Percentiles rank a stretch among this genome's conserved stretches.
Evolutionary conservation across 2,888 invertebrate genomes (phyloP).

Genomic region (Drosophila limbata): DNA sequence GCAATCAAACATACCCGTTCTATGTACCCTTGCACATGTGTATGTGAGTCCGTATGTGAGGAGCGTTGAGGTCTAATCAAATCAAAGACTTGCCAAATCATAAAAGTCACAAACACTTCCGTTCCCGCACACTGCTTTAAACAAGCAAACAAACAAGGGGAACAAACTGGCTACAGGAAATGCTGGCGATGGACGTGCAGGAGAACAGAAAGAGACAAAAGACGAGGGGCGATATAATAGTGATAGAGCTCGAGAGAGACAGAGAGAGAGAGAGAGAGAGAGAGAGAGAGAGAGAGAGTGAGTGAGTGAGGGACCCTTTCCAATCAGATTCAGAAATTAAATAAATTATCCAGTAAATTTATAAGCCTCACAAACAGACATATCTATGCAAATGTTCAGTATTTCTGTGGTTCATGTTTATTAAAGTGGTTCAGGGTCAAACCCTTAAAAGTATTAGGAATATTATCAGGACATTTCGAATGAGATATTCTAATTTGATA

Average conservation of each 20-base stretch:
- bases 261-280: not conserved
- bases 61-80: conserved; percentile 54
- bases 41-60: conserved; percentile 8
- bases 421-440: not conserved
- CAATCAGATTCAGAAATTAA: conserved; percentile 48
- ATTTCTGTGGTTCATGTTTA: not conserved
- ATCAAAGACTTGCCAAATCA: conserved; percentile 64
- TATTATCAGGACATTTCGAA: not conserved
- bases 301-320: not conserved
- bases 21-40: conserved; percentile 2
- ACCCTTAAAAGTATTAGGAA: not conserved
- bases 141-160: conserved; percentile 41
- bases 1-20: conserved; percentile 41
- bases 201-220: too few species aligned
- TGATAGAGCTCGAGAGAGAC: too few species aligned
- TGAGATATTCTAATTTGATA: not conserved
- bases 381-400: conserved; percentile 13
- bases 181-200: conserved; percentile 11
- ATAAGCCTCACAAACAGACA: conserved; percentile 21
- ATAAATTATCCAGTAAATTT: conserved; percentile 45
- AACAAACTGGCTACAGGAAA: conserved; percentile 34
- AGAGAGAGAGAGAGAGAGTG: not conserved
- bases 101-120: conserved; percentile 63
- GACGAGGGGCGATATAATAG: not conserved
- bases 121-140: conserved; percentile 40